Base-by-base conservation (phyloP, 1,140 invertebrate genomes). In the Cherax destructor region DNA sequence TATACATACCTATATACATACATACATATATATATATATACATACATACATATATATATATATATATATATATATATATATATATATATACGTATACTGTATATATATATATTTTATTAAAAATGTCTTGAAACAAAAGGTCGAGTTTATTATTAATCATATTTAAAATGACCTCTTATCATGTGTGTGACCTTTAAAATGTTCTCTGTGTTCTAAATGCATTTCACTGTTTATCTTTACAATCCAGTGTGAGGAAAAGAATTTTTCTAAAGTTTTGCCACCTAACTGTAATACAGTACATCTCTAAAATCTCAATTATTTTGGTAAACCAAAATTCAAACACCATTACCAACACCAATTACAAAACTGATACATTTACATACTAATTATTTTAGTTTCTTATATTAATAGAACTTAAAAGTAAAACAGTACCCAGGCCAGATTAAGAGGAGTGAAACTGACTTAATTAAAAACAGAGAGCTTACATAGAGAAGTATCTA, bases 341-440 rank as follows among this genome's bases (percentile, higher is more conserved):
- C 4, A 6, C 30, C 21, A 30, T 30, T 30, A 74, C n/a, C 61
- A 65, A 21, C 61, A 65, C 61, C 61, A 65, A 65, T 21, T 65
- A 65, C 18, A 65, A 65, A 65, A 18, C 61, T 21, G 24, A 74
- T 74, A 9, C 16, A 21, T 74, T 74, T 30, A 74, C 69, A 41
- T 41, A 41, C 30, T 30, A 10, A 74, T 74, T 30, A 30, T 6
- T 74, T 30, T 74, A 9, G 9, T 74, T 74, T 74, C 24, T 10
- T 74, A 74, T 10, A 74, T 74, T 74, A 74, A 69, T 56, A 69
- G 65, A 69, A 74, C 24, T 74, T 74, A 74, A 21, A 52, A 81
- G 5, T 81, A 81, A 11, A 81, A 21, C 21, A 21, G 21, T 65
- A 5, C 61, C 61, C 61, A 11, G 18, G 47, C 56, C 50, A 74